Conservation (phyloP, 2,797 vertebrate genomes). For the Falco novaeseelandiae region DNA sequence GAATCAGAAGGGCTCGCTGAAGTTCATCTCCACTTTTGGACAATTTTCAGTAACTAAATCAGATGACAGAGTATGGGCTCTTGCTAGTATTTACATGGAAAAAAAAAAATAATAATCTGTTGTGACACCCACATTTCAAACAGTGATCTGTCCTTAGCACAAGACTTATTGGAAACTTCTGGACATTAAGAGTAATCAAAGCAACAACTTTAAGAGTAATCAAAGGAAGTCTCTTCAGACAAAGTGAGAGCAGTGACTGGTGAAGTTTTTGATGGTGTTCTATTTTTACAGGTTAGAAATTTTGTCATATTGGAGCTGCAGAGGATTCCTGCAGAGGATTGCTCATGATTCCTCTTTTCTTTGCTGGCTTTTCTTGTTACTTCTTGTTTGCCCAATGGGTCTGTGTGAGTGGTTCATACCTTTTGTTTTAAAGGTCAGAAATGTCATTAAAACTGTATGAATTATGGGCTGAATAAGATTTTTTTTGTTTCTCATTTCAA, state of each 20-base stretch:
- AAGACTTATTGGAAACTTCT: not conserved
- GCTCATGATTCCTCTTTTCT: not conserved
- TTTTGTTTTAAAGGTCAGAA: constrained; percentile 69
- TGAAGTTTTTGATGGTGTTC: not conserved
- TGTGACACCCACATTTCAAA: not conserved
- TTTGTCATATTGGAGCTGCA: not conserved
- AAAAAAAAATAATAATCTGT: not conserved
- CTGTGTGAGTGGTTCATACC: constrained; percentile 14
- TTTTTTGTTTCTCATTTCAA: not conserved
- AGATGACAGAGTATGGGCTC: not conserved
- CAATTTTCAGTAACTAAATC: not conserved
- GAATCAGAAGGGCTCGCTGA: not conserved
- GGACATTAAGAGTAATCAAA: not conserved
- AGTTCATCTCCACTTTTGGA: not conserved
- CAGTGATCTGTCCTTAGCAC: not conserved
- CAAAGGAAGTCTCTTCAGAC: not conserved
- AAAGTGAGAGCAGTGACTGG: not conserved
- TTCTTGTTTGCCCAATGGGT: not conserved
- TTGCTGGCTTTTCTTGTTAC: not conserved
- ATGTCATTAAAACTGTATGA: constrained; percentile 42
- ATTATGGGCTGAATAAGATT: constrained; percentile 1
- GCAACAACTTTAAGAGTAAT: not conserved
- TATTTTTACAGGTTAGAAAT: not conserved
- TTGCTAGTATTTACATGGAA: not conserved
- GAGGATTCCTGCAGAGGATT: not conserved